Evolutionary conservation across 2,113 vertebrate genomes (phyloP), one percentile per base, ranked within the genome.

Genomic region (Chaenocephalus aceratus): DNA sequence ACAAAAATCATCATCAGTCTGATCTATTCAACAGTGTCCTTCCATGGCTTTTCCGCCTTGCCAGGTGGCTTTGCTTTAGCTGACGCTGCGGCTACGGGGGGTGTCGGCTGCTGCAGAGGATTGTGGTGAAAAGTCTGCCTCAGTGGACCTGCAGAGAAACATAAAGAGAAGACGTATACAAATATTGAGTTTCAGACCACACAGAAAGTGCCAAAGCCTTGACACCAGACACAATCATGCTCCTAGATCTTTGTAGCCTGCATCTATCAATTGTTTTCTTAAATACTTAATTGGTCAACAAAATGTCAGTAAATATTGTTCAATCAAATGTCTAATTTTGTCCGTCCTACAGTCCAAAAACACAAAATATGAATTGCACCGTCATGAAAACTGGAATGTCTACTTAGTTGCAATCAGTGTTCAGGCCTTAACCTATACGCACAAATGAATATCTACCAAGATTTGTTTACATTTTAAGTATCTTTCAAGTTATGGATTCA

Each of bases 91-190:
- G 84, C 52, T 1, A 87, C 58, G 6, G 89, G 72, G 48, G 36
- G 36, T 6, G 36, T 7, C 36, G 5, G 68, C 80, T 96, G 95
- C 73, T 96, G 89, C 18, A 97, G 80, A 53, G 97, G 97, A 85
- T 96, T 97, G 58, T 97, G 95, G 85, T 94, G 85, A 82, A 96
- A 98, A 0, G 97, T 98, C 91, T 97, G 96, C 77, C 95, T 94
- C 88, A 98, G 87, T 0, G 97, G 97, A 49, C 96, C 97, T 97
- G 80, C 5, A 52, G 36, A 66, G 26, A 54, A 41, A 41, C 36
- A 30, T 30, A 6, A 30, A 78, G 46, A 54, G 41, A 54, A 44
- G 15, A 69, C 58, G 36, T 57, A 4, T 54, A 5, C 45, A 69
- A 8, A 41, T 14, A 51, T 30, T 16, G 23, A 36, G 15, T 15